Evolutionary conservation across 2,113 vertebrate genomes (phyloP).

Genomic region (Hucho hucho): DNA sequence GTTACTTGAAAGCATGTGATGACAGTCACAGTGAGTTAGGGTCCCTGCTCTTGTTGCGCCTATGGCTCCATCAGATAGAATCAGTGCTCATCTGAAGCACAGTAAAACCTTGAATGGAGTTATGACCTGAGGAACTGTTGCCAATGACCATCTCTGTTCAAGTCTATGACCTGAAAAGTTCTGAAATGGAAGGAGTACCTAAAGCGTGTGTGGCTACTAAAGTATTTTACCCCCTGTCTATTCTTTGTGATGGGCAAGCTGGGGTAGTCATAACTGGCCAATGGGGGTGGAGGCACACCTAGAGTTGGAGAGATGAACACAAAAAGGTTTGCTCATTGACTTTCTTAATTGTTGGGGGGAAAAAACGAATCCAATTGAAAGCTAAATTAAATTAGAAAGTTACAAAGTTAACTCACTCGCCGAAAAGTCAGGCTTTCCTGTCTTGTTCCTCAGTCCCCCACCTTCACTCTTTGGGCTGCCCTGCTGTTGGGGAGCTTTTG

Average conservation of each 20-base stretch:
- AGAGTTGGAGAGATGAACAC: conserved; percentile 7
- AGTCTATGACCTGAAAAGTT: conserved; percentile 20
- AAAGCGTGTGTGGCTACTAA: neutral
- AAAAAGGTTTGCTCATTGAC: neutral
- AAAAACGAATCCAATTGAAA: neutral
- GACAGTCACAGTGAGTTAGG: neutral
- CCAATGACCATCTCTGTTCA: conserved; percentile 2
- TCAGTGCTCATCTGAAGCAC: conserved; percentile 22
- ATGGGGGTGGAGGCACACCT: conserved; percentile 37
- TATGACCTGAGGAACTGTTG: conserved; percentile 29
- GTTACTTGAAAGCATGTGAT: too few species aligned
- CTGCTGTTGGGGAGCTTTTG: conserved; percentile 11
- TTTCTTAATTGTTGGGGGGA: neutral
- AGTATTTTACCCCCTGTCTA: conserved; percentile 80
- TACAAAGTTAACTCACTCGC: conserved; percentile 45
- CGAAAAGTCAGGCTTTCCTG: neutral
- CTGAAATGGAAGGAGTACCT: too few species aligned
- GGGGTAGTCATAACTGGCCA: conserved; percentile 66
- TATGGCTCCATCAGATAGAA: conserved; percentile 10
- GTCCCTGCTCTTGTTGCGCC: conserved; percentile 9
- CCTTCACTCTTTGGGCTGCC: conserved; percentile 13
- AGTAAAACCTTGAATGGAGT: conserved; percentile 42
- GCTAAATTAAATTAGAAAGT: neutral
- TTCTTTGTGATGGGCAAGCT: conserved; percentile 82
- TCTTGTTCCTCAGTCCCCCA: conserved; percentile 11